These are phyloP conservation scores for Hozukius guyotensis DNA, from an alignment of 2,797 vertebrate genomes.

Conservation along the genomic window DNA sequence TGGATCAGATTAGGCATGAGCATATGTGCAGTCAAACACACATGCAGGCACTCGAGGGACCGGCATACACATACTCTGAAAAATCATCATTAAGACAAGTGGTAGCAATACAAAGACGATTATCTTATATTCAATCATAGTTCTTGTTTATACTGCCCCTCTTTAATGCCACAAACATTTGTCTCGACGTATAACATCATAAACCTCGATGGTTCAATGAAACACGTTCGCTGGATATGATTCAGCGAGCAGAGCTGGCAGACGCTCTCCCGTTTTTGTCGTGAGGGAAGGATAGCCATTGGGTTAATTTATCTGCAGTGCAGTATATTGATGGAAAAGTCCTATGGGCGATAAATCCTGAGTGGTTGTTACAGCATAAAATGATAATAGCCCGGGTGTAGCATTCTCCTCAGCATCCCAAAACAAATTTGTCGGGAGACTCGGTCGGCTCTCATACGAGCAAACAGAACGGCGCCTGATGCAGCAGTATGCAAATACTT, in stretches of 20 bases:
- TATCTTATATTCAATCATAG: neutral
- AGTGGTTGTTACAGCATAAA: constrained; percentile 72
- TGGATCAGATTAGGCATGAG: constrained; percentile 41
- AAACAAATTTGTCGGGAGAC: constrained; percentile 63
- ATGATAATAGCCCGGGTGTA: constrained; percentile 64
- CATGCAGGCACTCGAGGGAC: neutral
- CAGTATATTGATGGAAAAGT: constrained; percentile 73
- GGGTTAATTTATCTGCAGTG: constrained; percentile 78
- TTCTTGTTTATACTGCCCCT: constrained; percentile 23
- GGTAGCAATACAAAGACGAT: constrained; percentile 14
- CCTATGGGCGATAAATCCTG: constrained; percentile 70
- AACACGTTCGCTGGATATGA: constrained; percentile 42
- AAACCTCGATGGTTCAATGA: constrained; percentile 30
- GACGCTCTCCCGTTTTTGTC: constrained; percentile 40
- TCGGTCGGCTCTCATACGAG: constrained; percentile 39
- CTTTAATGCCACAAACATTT: constrained; percentile 18
- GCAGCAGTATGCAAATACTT: constrained; percentile 73
- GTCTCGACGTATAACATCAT: constrained; percentile 4
- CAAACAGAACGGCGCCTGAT: constrained; percentile 63
- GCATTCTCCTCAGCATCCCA: constrained; percentile 56
- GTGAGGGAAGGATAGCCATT: constrained; percentile 47
- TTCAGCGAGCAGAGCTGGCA: constrained; percentile 50
- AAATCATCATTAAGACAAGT: constrained; percentile 18
- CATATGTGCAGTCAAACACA: constrained; percentile 13
- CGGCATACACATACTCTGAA: neutral